A percentile compares a stretch with the other conserved stretches of the same genome.
Conservation (phyloP, 2,113 vertebrate genomes). For the Tupaia tana region DNA sequence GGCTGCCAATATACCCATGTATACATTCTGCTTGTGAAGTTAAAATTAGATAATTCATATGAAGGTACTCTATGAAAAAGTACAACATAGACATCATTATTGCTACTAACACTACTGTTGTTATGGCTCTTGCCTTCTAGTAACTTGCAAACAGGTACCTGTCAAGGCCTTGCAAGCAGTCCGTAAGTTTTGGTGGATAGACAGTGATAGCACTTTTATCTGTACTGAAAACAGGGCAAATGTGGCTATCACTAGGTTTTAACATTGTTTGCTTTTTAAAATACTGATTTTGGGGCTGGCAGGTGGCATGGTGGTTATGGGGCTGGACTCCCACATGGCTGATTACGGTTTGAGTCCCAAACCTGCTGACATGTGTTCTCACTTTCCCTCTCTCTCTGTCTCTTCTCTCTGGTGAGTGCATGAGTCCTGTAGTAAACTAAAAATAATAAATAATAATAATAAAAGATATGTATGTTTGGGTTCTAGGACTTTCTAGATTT, state of each 20-base stretch:
- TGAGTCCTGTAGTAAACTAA: too few species aligned
- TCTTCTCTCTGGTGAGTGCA: too few species aligned
- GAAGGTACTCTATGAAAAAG: constrained; percentile 24
- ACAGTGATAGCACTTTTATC: neutral
- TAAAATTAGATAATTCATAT: constrained; percentile 29
- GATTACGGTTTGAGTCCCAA: too few species aligned
- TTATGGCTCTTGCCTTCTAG: neutral
- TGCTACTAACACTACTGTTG: neutral
- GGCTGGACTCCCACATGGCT: too few species aligned
- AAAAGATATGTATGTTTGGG: neutral
- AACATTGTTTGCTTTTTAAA: neutral
- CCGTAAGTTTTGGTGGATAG: neutral
- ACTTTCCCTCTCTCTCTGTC: too few species aligned
- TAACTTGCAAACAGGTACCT: neutral
- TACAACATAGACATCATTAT: neutral
- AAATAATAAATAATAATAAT: too few species aligned
- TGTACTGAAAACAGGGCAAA: constrained; percentile 18
- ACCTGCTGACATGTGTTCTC: too few species aligned
- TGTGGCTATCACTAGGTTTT: neutral
- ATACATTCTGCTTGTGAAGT: constrained; percentile 8
- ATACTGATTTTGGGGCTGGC: neutral
- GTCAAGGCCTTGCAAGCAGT: neutral
- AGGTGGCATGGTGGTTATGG: too few species aligned
- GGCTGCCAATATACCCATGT: constrained; percentile 10
- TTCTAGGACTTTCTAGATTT: constrained; percentile 52